Percentiles rank a stretch among this genome's conserved stretches.
Conservation (phyloP, 2,888 invertebrate genomes). For the Diaphora mendica region DNA sequence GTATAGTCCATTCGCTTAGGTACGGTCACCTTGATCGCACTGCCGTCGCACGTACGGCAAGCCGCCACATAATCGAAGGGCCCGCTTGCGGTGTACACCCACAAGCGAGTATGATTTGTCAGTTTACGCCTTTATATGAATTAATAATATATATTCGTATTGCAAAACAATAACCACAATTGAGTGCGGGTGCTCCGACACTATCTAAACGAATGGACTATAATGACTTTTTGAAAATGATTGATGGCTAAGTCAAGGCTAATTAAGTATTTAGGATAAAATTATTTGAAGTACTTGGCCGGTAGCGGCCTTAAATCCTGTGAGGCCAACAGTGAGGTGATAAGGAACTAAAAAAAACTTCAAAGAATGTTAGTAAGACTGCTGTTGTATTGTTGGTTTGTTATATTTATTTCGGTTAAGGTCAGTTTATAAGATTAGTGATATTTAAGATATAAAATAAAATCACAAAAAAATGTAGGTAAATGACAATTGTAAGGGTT, state of each 20-base stretch:
- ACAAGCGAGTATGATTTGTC: no score
- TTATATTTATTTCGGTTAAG: slow-evolving; percentile 21
- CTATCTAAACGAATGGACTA: no score
- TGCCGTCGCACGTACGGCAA: no score
- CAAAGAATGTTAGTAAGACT: slow-evolving; percentile 40
- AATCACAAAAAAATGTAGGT: not conserved
- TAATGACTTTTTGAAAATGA: slow-evolving; percentile 51
- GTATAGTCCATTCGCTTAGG: no score
- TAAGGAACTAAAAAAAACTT: not conserved
- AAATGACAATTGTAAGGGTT: slow-evolving; percentile 14
- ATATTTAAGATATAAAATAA: slow-evolving; percentile 1
- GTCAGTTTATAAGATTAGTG: not conserved
- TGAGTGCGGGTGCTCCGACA: no score
- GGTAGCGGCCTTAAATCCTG: not conserved
- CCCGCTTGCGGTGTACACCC: not conserved
- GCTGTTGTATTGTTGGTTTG: slow-evolving; percentile 35
- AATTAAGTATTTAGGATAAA: not conserved
- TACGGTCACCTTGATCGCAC: no score
- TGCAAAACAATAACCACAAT: no score
- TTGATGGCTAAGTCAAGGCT: slow-evolving; percentile 46
- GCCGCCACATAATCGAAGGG: no score
- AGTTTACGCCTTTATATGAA: no score
- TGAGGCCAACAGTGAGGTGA: not conserved
- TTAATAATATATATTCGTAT: no score
- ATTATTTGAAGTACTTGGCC: not conserved